Evolutionary conservation across 2,888 invertebrate species (phyloP).

Genomic region (Brenthis daphne): DNA sequence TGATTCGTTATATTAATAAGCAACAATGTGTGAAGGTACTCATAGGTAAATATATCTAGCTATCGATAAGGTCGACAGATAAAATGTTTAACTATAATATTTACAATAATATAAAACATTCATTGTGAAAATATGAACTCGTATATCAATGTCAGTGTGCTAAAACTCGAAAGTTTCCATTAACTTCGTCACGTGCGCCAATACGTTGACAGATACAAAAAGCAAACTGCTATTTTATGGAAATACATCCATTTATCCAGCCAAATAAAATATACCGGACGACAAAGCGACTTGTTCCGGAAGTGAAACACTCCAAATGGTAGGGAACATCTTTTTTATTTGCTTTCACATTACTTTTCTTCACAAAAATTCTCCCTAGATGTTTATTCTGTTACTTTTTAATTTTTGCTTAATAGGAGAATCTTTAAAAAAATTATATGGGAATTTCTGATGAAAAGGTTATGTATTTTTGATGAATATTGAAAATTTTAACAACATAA

Average conservation of each 20-base stretch:
- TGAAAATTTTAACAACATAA: too few relatives aligned
- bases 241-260: conserved; percentile 67
- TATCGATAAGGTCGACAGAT: too few relatives aligned
- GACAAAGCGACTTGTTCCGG: conserved; percentile 81
- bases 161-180: conserved; percentile 36
- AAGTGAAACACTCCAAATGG: conserved; percentile 64
- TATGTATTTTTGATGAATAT: too few relatives aligned
- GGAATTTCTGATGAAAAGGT: too few relatives aligned
- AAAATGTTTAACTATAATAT: too few relatives aligned
- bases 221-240: conserved; percentile 77
- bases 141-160: conserved; percentile 32
- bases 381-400: conserved; percentile 15
- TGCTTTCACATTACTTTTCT: conserved; percentile 31
- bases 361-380: conserved; percentile 15
- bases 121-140: conserved; percentile 24
- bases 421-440: too few relatives aligned
- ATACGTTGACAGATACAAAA: conserved; percentile 54
- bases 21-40: too few relatives aligned
- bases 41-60: too few relatives aligned
- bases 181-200: conserved; percentile 61
- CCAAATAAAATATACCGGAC: conserved; percentile 66
- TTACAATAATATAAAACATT: not conserved
- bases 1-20: too few relatives aligned
- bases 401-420: conserved; percentile 2
- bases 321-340: conserved; percentile 41